Conservation (phyloP, 2,888 invertebrate species). For the Auanema freiburgensis region DNA sequence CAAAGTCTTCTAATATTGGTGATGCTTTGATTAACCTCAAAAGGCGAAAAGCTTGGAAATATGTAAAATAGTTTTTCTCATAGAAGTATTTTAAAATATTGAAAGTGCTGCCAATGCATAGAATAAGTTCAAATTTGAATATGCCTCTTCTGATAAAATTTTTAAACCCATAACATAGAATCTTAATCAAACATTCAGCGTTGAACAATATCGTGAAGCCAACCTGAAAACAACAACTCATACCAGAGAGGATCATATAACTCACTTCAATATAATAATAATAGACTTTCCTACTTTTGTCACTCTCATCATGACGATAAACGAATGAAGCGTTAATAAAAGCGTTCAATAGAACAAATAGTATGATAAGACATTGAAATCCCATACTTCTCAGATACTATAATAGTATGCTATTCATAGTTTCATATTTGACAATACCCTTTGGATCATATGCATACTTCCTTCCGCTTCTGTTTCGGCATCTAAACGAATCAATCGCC, state of each 20-base stretch:
- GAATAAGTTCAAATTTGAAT: conserved; percentile 80
- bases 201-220: conserved; percentile 92
- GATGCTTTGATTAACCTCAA: conserved; percentile 96
- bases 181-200: conserved; percentile 92
- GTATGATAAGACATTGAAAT: conserved; percentile 79
- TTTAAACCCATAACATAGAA: conserved; percentile 86
- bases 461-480: conserved; percentile 66
- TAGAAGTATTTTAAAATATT: conserved; percentile 85
- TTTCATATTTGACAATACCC: conserved; percentile 13
- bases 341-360: conserved; percentile 91
- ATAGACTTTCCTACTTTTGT: conserved; percentile 50
- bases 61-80: conserved; percentile 87
- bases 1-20: conserved; percentile 94
- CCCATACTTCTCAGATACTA: conserved; percentile 82
- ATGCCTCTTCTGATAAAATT: conserved; percentile 43
- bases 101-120: conserved; percentile 87
- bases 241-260: background rate
- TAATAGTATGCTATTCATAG: background rate
- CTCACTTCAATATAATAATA: conserved; percentile 64
- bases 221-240: conserved; percentile 70
- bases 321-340: conserved; percentile 93
- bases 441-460: conserved; percentile 35
- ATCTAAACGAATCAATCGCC: conserved; percentile 92
- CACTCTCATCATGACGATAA: conserved; percentile 82
- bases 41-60: conserved; percentile 76